Evolutionary conservation across 2,113 vertebrate species (phyloP).

Genomic region (Coregonus clupeaformis): DNA sequence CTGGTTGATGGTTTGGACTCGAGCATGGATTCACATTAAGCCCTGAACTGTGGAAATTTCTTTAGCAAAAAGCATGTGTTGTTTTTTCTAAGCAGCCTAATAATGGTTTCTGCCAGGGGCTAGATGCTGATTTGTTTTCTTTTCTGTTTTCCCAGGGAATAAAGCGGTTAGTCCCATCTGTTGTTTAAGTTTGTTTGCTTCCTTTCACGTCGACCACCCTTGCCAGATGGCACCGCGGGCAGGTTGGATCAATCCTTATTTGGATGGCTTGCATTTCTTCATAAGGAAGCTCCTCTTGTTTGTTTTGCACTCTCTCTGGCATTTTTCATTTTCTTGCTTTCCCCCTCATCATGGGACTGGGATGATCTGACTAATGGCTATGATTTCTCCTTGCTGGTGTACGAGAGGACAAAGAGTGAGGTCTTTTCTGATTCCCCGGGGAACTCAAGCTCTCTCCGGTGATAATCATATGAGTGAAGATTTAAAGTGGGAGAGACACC

Average conservation of each 20-base stretch:
- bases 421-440: background rate
- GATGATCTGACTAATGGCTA: background rate
- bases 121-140: background rate
- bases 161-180: background rate
- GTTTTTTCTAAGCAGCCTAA: background rate
- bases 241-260: constrained; percentile 14
- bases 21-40: too few relatives aligned
- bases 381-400: background rate
- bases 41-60: too few relatives aligned
- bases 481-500: background rate
- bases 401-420: background rate
- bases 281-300: background rate
- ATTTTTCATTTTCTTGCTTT: background rate
- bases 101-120: background rate
- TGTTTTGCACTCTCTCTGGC: background rate
- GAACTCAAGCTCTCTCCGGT: background rate
- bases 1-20: background rate
- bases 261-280: constrained; percentile 3
- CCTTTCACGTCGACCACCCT: background rate
- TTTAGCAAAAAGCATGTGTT: too few relatives aligned
- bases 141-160: background rate
- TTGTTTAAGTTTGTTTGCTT: background rate
- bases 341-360: background rate
- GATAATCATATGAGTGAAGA: background rate
- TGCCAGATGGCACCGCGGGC: constrained; percentile 3